Evolutionary conservation across 92 coral and sea anemone genomes (phyloP), one percentile per base, ranked within the genome.

Genomic region (Epizoanthus ramosus): DNA sequence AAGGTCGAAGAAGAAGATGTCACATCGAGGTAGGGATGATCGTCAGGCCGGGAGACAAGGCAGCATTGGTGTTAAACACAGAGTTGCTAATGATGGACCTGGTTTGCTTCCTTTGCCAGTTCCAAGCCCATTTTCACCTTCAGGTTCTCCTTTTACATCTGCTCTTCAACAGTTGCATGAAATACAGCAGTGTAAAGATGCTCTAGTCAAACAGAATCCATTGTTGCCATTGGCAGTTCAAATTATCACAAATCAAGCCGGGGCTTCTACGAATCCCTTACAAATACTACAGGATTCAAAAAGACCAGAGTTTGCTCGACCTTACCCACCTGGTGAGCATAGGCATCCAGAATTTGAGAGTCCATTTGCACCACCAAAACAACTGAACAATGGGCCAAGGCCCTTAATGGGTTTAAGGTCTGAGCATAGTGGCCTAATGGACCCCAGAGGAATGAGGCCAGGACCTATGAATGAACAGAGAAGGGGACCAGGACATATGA

Each of bases 131-230:
- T 77, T 77, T 77, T 74, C 65, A 0, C 5, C 71, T 41, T 60
- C 71, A 41, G 82, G 28, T 35, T 60, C 82, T 65, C 45, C 57
- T 10, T 57, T 77, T 5, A 19, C 70, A 39, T 21, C 63, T 52
- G 50, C 71, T 61, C 19, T 77, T 2, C 70, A 77, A 39, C 82
- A 77, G 8, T 54, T 77, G n/a, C 57, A 77, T 5, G 82, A 77
- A 22, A 77, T 77, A 16, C 66, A 77, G 23, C 63, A 69, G 21
- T 43, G 56, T 35, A 39, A 77, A 43, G 71, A 77, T n/a, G 82
- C 71, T 41, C 82, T 77, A 41, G 82, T 77, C 5, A 61, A 77
- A 77, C 71, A 61, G 52, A 77, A 61, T 37, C 82, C 82, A 12
- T 24, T 77, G 1, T 61, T 77, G 25, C 82, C 82, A 15, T 33